These are phyloP conservation scores for Agelastica alni DNA, from an alignment of 2,888 invertebrate genomes.

Conservation along the genomic window DNA sequence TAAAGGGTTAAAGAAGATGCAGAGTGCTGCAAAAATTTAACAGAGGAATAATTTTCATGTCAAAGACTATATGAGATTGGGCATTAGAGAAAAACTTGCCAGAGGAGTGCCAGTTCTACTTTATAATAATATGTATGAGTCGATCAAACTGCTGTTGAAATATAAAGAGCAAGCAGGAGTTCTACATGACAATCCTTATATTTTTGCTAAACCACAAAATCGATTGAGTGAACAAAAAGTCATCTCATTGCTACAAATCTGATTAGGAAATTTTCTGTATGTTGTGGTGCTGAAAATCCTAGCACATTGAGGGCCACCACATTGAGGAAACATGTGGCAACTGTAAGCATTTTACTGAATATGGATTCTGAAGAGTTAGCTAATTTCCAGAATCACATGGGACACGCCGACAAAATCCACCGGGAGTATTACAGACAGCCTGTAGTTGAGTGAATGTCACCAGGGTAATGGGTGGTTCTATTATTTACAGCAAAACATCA, in stretches of 20 bases:
- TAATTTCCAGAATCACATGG: constrained; percentile 10
- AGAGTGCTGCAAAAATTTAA: no score
- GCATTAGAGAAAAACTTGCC: no score
- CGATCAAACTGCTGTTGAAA: background rate
- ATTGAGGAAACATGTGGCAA: constrained; percentile 18
- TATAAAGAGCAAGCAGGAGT: background rate
- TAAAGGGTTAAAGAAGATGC: no score
- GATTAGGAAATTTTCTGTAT: constrained; percentile 1
- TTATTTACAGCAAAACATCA: no score
- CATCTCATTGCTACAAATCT: constrained; percentile 2
- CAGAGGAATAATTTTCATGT: no score
- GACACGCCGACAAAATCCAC: constrained; percentile 14
- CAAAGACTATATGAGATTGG: no score
- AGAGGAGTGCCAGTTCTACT: no score
- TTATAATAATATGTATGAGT: no score
- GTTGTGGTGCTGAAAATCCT: constrained; percentile 6
- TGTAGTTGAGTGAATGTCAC: no score
- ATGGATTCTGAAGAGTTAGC: constrained; percentile 7
- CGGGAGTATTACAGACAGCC: constrained; percentile 13
- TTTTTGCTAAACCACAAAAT: constrained; percentile 1
- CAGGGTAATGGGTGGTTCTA: no score
- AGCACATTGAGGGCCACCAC: constrained; percentile 7
- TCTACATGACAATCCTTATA: background rate
- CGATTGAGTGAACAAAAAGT: background rate
- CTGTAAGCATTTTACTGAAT: constrained; percentile 4